Base-by-base conservation (phyloP, 2,113 vertebrate species). In the Proterorhinus semilunaris region DNA sequence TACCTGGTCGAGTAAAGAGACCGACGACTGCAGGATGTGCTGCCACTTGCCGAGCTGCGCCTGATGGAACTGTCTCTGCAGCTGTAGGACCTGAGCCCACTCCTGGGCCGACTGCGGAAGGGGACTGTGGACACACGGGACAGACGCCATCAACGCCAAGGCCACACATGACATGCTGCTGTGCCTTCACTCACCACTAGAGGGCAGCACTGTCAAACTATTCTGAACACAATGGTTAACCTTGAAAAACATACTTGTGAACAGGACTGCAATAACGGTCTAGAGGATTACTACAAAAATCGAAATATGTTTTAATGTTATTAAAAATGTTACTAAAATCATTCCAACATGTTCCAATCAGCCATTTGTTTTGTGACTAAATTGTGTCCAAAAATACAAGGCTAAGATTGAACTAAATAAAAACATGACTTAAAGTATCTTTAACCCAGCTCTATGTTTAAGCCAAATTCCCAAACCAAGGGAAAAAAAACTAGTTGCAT, bases 1-100 rank as follows among this genome's bases (percentile, higher is more conserved):
- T 43, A 96, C 95, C 95, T 96, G 94, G 17, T 96, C 95, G 1
- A 96, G 93, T 57, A 96, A 93, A 5, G 93, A 88, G 73, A 97
- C 95, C 0, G 95, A 96, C 0, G 95, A 95, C 69, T 94, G 91
- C 62, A 97, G 90, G 81, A 96, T 95, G 88, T 94, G 94, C 70
- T 95, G 93, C 95, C 95, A 97, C 77, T 94, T 96, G 85, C 89
- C 91, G 46, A 95, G 92, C 86, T 96, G 95, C 0, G 93, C 92
- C 70, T 94, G 94, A 69, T 97, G 95, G 75, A 95, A 95, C 83
- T 94, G 93, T 61, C 94, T 92, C 90, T 97, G 95, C 52, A 96
- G 89, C 80, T 96, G 94, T 46, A 96, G 83, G 46, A 96, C 93
- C 91, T 95, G 94, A 0, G 95, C 93, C 95, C 95, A 97, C 82